phyloP scores from a whole-genome alignment of 2,113 vertebrate species.

The Corythaixoides concolor region DNA sequence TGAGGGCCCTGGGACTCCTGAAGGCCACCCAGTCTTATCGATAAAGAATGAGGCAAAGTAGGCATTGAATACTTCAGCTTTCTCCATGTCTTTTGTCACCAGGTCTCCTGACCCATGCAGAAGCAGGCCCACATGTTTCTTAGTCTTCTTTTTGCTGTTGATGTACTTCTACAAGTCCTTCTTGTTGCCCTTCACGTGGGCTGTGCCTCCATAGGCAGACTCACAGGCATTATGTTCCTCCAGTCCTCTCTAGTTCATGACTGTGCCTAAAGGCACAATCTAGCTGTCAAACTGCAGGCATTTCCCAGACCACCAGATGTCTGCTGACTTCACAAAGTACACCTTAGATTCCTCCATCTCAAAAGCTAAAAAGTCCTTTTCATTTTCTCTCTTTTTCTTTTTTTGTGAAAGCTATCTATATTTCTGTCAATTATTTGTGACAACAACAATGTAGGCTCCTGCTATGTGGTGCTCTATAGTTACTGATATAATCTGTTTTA shows the following conservation, averaged over 20 bases:
- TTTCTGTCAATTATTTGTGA: constrained; percentile 18
- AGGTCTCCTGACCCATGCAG: background rate
- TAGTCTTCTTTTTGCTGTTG: background rate
- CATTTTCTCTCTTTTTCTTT: background rate
- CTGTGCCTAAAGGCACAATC: constrained; percentile 54
- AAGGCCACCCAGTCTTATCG: background rate
- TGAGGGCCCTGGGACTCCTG: background rate
- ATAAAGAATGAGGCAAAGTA: background rate
- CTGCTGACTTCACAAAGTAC: constrained; percentile 19
- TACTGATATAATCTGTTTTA: constrained; percentile 18
- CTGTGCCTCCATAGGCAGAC: background rate
- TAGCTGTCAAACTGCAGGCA: constrained; percentile 41
- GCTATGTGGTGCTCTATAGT: background rate
- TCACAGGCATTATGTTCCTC: background rate
- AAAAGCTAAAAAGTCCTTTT: constrained; percentile 1
- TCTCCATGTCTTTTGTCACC: background rate
- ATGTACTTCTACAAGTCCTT: background rate
- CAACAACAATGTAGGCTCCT: background rate
- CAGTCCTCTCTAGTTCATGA: constrained; percentile 19
- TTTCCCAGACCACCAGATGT: constrained; percentile 45
- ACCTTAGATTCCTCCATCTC: background rate
- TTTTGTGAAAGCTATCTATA: background rate
- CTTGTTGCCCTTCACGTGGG: background rate
- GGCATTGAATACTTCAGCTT: background rate
- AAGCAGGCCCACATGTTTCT: background rate